Conservation (phyloP, 2,888 invertebrate species). For the Alviniconcha strummeri region DNA sequence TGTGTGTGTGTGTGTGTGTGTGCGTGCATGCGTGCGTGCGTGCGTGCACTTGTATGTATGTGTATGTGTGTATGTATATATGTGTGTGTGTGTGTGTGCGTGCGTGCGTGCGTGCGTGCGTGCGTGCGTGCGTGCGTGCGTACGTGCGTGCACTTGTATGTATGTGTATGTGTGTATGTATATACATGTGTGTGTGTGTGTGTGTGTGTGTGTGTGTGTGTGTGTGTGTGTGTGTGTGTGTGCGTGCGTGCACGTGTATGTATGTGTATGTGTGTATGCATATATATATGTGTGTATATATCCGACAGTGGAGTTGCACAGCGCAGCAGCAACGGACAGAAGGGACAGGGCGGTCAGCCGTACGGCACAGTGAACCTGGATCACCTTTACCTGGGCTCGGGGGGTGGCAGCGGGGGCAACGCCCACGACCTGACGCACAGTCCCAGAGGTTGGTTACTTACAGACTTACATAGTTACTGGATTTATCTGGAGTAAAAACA, state of each 20-base stretch:
- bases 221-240: neutral
- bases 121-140: neutral
- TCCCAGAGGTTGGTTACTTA: slow-evolving; percentile 46
- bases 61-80: slow-evolving; percentile 2
- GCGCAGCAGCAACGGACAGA: neutral
- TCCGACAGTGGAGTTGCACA: neutral
- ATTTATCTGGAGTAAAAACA: neutral
- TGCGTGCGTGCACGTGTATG: neutral
- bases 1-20: neutral
- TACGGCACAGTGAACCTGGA: slow-evolving; percentile 49
- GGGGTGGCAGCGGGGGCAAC: slow-evolving; percentile 61
- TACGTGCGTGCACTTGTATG: neutral
- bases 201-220: slow-evolving; percentile 5
- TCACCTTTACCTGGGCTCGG: slow-evolving; percentile 54
- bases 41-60: neutral
- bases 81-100: neutral
- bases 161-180: neutral
- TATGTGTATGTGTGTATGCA: neutral
- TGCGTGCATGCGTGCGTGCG: slow-evolving; percentile 10
- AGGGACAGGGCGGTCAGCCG: slow-evolving; percentile 42
- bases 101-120: neutral
- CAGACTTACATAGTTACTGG: neutral
- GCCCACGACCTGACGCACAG: slow-evolving; percentile 47
- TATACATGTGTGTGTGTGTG: slow-evolving; percentile 12
- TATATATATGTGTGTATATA: neutral